These are phyloP conservation scores for Trichogramma dendrolimi DNA, from an alignment of 2,888 invertebrate species.

Conservation along the genomic window DNA sequence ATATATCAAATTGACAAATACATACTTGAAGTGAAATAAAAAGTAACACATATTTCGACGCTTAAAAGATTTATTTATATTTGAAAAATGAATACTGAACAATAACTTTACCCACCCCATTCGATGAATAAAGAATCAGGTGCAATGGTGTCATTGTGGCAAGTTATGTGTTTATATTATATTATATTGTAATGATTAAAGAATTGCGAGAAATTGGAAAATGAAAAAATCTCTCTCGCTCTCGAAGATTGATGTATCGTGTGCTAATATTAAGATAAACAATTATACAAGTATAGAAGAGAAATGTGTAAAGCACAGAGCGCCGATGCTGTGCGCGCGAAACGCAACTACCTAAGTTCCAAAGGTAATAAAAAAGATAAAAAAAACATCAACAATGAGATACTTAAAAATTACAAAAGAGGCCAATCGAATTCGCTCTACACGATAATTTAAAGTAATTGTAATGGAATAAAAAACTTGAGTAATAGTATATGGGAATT, in stretches of 20 bases:
- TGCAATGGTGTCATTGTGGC: no score
- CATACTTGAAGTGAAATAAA: conserved; percentile 28
- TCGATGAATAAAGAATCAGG: no score
- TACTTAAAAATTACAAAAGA: conserved; percentile 11
- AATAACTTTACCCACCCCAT: no score
- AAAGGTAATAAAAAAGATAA: conserved; percentile 12
- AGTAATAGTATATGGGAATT: no score
- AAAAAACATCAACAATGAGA: conserved; percentile 18
- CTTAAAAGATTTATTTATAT: no score
- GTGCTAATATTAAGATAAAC: neutral
- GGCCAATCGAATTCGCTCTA: conserved; percentile 32
- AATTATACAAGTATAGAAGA: neutral
- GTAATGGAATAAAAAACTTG: neutral
- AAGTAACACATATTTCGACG: conserved; percentile 19
- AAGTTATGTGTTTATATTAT: conserved; percentile 37
- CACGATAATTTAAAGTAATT: conserved; percentile 21
- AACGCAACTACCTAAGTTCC: neutral
- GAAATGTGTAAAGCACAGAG: neutral
- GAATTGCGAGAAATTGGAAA: conserved; percentile 30
- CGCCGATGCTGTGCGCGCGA: conserved; percentile 13
- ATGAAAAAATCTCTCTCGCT: conserved; percentile 34
- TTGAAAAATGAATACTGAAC: no score
- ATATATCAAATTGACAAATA: no score
- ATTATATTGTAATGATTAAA: conserved; percentile 38
- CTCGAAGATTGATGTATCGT: conserved; percentile 21